Percentiles rank a stretch among this genome's conserved stretches.
Conservation (phyloP, 2,797 vertebrate species). For the Paguma larvata region DNA sequence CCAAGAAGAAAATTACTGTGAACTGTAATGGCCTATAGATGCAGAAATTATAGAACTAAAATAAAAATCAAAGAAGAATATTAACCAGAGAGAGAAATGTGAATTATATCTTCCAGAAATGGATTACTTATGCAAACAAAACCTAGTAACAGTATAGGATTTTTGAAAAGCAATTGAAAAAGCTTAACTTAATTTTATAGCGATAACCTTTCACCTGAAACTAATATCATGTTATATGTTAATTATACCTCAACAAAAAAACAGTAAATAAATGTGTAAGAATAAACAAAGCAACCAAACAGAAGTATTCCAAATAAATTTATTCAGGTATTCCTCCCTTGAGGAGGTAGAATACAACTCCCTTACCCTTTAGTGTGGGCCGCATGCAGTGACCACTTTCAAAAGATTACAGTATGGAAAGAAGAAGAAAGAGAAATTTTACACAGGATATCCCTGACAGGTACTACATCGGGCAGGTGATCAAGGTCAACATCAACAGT, state of each 20-base stretch:
- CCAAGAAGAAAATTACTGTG: neutral
- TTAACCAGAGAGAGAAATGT: neutral
- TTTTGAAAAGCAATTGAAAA: neutral
- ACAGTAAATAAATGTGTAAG: neutral
- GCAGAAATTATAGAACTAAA: slow-evolving; percentile 12
- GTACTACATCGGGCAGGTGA: neutral
- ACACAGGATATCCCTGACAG: neutral
- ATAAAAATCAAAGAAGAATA: neutral
- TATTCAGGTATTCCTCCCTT: neutral
- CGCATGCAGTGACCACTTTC: neutral
- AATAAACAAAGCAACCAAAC: neutral
- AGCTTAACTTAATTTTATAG: neutral
- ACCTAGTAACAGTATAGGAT: neutral
- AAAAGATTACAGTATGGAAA: neutral
- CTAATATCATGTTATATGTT: neutral
- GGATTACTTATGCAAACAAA: neutral
- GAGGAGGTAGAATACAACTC: neutral
- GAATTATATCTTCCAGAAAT: slow-evolving; percentile 38
- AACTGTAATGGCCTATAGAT: neutral
- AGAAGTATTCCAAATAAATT: neutral
- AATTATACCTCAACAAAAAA: neutral
- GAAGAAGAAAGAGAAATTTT: neutral
- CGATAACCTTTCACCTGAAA: neutral
- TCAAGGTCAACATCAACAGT: neutral
- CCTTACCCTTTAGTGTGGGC: neutral